Evolutionary conservation across 30 jellyfish, hydroid and myxozoan species (phyloP).

Genomic region (Aurelia aurita): DNA sequence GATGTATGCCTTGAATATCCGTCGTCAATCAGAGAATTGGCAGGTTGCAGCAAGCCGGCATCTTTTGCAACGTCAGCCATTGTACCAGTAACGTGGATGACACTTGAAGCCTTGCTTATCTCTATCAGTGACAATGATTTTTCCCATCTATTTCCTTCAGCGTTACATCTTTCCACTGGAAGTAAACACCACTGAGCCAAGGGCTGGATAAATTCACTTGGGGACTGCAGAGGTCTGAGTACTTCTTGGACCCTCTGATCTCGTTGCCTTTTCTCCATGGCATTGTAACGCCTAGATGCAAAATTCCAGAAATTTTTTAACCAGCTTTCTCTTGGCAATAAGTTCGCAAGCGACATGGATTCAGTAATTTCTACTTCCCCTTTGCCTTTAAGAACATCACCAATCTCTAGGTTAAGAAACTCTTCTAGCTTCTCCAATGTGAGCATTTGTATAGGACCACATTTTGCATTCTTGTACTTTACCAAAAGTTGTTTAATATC

Average conservation of each 20-base stretch:
- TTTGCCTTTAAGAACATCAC: background rate
- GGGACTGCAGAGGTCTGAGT: background rate
- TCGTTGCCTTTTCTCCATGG: background rate
- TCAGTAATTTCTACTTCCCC: conserved; percentile 25
- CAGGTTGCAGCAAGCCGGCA: conserved; percentile 16
- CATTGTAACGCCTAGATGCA: background rate
- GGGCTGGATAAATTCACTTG: background rate
- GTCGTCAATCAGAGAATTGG: background rate
- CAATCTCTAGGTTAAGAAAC: conserved; percentile 10
- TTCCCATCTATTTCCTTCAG: background rate
- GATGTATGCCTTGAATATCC: background rate
- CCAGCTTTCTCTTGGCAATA: conserved; percentile 34
- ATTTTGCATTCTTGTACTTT: background rate
- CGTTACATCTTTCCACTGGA: conserved; percentile 29
- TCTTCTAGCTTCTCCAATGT: conserved; percentile 7
- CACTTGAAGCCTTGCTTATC: background rate
- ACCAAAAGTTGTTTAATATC: background rate
- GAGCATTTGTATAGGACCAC: conserved; percentile 23
- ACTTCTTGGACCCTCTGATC: background rate
- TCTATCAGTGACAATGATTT: background rate
- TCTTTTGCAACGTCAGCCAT: conserved; percentile 2
- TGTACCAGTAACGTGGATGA: background rate
- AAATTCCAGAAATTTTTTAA: conserved; percentile 10
- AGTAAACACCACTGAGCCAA: conserved; percentile 40
- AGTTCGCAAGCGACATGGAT: background rate